A percentile compares a stretch with the other conserved stretches of the same genome.
Evolutionary conservation across 2,888 invertebrate genomes (phyloP).

Genomic region (Napeogenes inachia): DNA sequence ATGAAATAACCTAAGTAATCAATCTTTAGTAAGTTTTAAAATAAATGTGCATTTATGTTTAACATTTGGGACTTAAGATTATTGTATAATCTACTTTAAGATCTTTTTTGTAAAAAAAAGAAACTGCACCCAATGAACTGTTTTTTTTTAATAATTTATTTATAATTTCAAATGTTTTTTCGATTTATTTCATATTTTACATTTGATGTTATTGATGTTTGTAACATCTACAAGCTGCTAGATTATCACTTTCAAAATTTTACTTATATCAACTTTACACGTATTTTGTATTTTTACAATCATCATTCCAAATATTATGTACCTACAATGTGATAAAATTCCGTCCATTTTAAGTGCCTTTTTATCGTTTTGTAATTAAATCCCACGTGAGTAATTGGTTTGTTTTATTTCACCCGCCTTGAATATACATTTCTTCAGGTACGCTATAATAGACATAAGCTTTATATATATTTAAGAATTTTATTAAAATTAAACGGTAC

Average conservation of each 20-base stretch:
- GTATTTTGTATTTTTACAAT: background rate
- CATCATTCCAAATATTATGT: slow-evolving; percentile 24
- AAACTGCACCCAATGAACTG: too few relatives aligned
- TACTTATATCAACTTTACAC: background rate
- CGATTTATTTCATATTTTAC: too few relatives aligned
- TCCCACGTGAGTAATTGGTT: slow-evolving; percentile 28
- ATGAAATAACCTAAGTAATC: too few relatives aligned
- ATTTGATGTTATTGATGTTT: too few relatives aligned
- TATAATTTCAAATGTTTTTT: too few relatives aligned
- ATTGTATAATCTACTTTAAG: background rate
- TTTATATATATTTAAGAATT: background rate
- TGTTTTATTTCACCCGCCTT: slow-evolving; percentile 34
- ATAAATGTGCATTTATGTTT: too few relatives aligned
- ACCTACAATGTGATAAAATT: slow-evolving; percentile 11
- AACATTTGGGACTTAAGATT: background rate
- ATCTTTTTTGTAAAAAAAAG: too few relatives aligned
- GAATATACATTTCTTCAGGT: slow-evolving; percentile 32
- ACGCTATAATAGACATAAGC: slow-evolving; percentile 34
- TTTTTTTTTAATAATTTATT: too few relatives aligned
- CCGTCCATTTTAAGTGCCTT: slow-evolving; percentile 42
- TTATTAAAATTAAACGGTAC: background rate
- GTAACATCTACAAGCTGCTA: too few relatives aligned
- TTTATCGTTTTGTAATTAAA: slow-evolving; percentile 31
- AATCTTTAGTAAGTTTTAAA: too few relatives aligned
- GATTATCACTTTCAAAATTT: too few relatives aligned